Evolutionary conservation across 2,888 invertebrate species (phyloP).

Genomic region (Apodemia zela): DNA sequence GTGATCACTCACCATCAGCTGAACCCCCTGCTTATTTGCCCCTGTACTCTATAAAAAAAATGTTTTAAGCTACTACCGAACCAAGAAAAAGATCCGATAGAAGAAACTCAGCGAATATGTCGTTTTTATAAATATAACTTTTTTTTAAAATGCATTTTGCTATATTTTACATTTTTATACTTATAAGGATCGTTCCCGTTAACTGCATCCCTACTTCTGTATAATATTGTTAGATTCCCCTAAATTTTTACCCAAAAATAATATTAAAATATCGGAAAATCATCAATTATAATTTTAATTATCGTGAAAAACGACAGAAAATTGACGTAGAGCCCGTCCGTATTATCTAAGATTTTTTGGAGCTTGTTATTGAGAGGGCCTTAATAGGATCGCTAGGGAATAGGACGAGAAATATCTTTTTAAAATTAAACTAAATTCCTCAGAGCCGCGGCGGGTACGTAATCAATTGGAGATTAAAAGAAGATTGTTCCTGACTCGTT

Average conservation of each 20-base stretch:
- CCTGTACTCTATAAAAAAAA: too few species aligned
- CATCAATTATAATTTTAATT: slow-evolving; percentile 5
- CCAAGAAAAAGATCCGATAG: too few species aligned
- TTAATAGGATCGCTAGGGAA: slow-evolving; percentile 62
- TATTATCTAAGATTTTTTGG: slow-evolving; percentile 22
- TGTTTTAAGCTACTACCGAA: too few species aligned
- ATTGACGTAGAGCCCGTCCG: slow-evolving; percentile 1
- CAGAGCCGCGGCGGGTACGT: slow-evolving; percentile 34
- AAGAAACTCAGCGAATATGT: too few species aligned
- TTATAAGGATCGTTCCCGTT: too few species aligned
- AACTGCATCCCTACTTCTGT: background rate
- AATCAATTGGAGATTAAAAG: slow-evolving; percentile 61
- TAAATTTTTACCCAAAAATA: background rate
- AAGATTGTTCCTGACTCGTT: slow-evolving; percentile 27
- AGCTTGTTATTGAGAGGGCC: slow-evolving; percentile 37
- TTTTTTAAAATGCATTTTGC: too few species aligned
- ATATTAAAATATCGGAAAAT: background rate
- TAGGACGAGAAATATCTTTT: slow-evolving; percentile 49
- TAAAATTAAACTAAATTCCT: slow-evolving; percentile 55
- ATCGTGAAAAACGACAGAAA: slow-evolving; percentile 6
- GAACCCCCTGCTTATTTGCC: too few species aligned
- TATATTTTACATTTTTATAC: too few species aligned
- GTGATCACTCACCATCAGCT: too few species aligned
- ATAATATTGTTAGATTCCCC: background rate
- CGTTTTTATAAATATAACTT: too few species aligned